These are phyloP conservation scores for Apamea monoglypha DNA, from an alignment of 2,888 invertebrate species.

Conservation along the genomic window DNA sequence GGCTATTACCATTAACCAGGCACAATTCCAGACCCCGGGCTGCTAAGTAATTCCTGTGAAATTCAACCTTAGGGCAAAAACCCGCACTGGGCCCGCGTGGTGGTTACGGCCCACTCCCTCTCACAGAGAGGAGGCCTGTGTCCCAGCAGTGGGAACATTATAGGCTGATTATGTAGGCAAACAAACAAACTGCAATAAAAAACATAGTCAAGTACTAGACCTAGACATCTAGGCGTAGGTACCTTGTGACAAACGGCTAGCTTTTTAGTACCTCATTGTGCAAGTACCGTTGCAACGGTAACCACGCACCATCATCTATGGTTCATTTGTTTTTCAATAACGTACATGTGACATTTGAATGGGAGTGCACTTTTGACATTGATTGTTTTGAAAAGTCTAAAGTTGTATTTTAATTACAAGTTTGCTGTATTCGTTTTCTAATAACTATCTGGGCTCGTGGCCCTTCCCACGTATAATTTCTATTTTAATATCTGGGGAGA, in stretches of 20 bases:
- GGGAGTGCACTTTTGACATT: constrained; percentile 20
- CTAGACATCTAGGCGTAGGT: constrained; percentile 30
- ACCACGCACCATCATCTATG: constrained; percentile 3
- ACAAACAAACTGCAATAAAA: background rate
- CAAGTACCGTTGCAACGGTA: constrained; percentile 54
- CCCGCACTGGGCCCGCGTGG: too few species aligned
- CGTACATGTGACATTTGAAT: constrained; percentile 38
- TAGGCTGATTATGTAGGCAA: too few species aligned
- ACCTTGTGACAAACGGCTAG: constrained; percentile 25
- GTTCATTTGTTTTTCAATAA: constrained; percentile 44
- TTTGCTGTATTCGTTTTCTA: background rate
- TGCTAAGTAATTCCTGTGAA: too few species aligned
- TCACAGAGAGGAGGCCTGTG: background rate
- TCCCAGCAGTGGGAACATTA: background rate
- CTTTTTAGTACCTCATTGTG: constrained; percentile 55
- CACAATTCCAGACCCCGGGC: too few species aligned
- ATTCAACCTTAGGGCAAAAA: too few species aligned
- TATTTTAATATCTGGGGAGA: background rate
- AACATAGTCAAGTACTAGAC: constrained; percentile 1
- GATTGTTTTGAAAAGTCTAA: constrained; percentile 20
- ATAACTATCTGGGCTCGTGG: background rate
- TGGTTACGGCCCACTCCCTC: too few species aligned
- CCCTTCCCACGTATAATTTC: background rate
- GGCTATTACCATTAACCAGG: too few species aligned
- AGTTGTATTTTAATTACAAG: background rate